A percentile compares a stretch with the other conserved stretches of the same genome.
Evolutionary conservation across 2,113 vertebrate genomes (phyloP).

Genomic region (Daboia siamensis): DNA sequence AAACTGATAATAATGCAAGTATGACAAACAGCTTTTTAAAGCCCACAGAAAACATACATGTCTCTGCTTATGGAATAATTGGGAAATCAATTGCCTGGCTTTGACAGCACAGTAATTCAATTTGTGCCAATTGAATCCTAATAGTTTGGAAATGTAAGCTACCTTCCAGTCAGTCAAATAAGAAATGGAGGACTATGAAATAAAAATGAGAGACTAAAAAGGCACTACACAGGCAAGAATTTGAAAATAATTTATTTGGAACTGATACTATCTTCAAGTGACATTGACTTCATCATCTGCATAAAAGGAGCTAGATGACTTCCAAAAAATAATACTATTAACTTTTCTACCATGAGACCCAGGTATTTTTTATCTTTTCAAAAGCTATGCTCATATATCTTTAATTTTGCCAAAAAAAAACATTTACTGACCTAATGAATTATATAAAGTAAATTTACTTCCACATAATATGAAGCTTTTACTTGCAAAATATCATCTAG

Average conservation of each 20-base stretch:
- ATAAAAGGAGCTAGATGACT: neutral
- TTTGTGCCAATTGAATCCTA: neutral
- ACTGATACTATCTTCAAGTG: neutral
- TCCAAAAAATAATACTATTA: neutral
- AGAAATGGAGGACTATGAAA: fast-evolving
- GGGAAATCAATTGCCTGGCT: neutral
- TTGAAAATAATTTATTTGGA: neutral
- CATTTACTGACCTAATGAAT: neutral
- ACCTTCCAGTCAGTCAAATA: neutral
- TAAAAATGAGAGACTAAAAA: neutral
- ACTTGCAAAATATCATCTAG: neutral
- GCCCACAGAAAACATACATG: neutral
- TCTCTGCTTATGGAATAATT: slow-evolving; percentile 19
- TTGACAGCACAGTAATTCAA: slow-evolving; percentile 25
- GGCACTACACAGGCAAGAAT: neutral
- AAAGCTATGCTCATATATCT: neutral
- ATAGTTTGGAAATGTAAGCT: neutral
- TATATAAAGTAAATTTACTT: neutral
- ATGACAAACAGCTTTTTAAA: neutral
- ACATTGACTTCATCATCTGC: neutral
- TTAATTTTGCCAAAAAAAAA: neutral
- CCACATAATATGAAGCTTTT: neutral
- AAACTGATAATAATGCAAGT: neutral
- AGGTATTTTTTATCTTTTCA: neutral
- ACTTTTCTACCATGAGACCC: slow-evolving; percentile 3